Conservation (phyloP, 2,797 vertebrate genomes). For the Iguana delicatissima region DNA sequence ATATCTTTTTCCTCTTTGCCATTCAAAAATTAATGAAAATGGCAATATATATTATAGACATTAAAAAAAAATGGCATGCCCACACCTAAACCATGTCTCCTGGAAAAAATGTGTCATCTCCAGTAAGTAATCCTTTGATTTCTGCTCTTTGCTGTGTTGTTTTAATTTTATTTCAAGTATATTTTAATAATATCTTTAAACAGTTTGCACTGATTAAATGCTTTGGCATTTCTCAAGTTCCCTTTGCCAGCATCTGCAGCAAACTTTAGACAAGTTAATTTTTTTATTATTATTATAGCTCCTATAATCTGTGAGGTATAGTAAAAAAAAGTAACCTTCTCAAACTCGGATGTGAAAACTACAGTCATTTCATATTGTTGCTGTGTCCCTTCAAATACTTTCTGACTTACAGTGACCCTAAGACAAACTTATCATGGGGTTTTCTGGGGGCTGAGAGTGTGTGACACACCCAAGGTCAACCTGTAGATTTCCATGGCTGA, state of each 20-base stretch:
- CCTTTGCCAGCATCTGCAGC: conserved; percentile 58
- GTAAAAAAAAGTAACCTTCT: neutral
- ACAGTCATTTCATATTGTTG: neutral
- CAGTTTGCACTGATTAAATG: conserved; percentile 47
- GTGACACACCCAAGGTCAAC: too few species aligned
- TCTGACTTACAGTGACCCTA: too few species aligned
- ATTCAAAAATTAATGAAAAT: conserved; percentile 50
- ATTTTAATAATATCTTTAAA: conserved; percentile 67
- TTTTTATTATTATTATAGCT: too few species aligned
- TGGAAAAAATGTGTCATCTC: conserved; percentile 43
- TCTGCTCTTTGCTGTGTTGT: conserved; percentile 38
- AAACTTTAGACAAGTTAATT: conserved; percentile 19
- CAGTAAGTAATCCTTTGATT: conserved; percentile 40
- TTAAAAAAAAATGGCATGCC: neutral
- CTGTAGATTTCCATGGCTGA: too few species aligned
- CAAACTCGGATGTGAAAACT: too few species aligned
- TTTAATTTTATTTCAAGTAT: conserved; percentile 58
- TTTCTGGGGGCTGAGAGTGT: too few species aligned
- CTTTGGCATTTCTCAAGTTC: conserved; percentile 33
- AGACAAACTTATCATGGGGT: too few species aligned
- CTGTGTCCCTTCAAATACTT: too few species aligned
- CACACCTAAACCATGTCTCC: conserved; percentile 24
- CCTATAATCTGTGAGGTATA: too few species aligned
- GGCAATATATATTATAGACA: conserved; percentile 44
- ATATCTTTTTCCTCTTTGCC: neutral